Conservation (phyloP, 2,113 vertebrate species). For the Entosphenus tridentatus region DNA sequence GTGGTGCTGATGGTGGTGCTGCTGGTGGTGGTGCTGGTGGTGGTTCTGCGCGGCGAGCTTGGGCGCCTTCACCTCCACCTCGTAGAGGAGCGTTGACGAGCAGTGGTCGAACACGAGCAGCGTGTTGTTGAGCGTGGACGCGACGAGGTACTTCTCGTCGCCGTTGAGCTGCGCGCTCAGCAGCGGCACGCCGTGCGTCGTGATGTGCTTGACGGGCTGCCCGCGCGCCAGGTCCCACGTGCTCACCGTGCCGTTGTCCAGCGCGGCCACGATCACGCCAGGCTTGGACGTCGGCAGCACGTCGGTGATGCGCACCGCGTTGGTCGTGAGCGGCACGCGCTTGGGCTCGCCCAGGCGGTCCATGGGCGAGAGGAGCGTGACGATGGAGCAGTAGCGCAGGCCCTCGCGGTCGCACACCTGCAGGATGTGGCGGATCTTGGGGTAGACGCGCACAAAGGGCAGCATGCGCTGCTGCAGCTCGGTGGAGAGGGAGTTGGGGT, state of each 20-base stretch:
- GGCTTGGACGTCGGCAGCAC: slow-evolving; percentile 70
- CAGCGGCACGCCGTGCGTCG: slow-evolving; percentile 67
- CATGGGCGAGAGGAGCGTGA: slow-evolving; percentile 89
- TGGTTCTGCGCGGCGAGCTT: slow-evolving; percentile 20
- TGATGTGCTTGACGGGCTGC: slow-evolving; percentile 69
- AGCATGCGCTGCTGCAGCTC: slow-evolving; percentile 85
- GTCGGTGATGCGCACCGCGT: slow-evolving; percentile 78
- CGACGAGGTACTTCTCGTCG: slow-evolving; percentile 85
- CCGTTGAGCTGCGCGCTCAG: slow-evolving; percentile 63
- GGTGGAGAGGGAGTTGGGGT: slow-evolving; percentile 69
- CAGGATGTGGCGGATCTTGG: slow-evolving; percentile 79
- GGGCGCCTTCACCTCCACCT: slow-evolving; percentile 87
- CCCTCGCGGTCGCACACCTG: slow-evolving; percentile 94
- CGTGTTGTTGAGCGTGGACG: slow-evolving; percentile 89
- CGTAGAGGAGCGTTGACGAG: slow-evolving; percentile 83
- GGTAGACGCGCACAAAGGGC: slow-evolving; percentile 76
- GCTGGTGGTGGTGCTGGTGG: background rate
- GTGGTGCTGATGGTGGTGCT: no score
- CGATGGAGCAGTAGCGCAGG: slow-evolving; percentile 92
- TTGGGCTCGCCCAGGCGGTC: slow-evolving; percentile 86
- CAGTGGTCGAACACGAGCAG: slow-evolving; percentile 82
- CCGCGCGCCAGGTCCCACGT: slow-evolving; percentile 86
- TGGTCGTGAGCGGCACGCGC: slow-evolving; percentile 61
- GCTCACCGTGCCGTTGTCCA: slow-evolving; percentile 88
- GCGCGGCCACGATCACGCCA: slow-evolving; percentile 60